phyloP scores from a whole-genome alignment of 2,888 invertebrate species.

The Anodontia alba region DNA sequence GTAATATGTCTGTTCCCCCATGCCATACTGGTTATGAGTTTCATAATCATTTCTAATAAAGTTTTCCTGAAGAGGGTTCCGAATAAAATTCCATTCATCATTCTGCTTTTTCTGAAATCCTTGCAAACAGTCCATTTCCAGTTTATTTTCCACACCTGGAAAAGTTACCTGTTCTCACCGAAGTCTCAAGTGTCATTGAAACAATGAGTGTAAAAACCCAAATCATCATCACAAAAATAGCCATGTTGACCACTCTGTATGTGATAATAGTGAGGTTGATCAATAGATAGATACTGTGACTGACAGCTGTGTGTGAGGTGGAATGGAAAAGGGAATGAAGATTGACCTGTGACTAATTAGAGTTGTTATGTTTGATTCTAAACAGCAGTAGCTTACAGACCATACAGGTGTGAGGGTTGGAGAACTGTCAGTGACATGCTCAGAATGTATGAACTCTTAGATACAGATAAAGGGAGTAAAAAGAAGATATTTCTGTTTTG shows the following conservation, averaged over 20 bases:
- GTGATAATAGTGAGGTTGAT: not conserved
- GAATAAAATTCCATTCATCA: not conserved
- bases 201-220: not conserved
- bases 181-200: not conserved
- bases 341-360: not conserved
- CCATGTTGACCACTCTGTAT: not conserved
- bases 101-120: not conserved
- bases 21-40: no score
- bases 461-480: no score
- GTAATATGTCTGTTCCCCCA: no score
- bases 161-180: not conserved
- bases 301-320: not conserved
- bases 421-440: not conserved
- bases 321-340: no score
- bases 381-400: not conserved
- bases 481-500: no score
- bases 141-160: not conserved
- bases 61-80: slow-evolving; percentile 3
- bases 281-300: slow-evolving; percentile 2
- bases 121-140: not conserved
- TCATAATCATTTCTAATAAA: not conserved
- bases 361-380: not conserved
- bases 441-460: no score
- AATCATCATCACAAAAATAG: not conserved
- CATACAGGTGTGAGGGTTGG: not conserved